Conservation (phyloP, 2,888 invertebrate genomes). For the Parelbella ahira region DNA sequence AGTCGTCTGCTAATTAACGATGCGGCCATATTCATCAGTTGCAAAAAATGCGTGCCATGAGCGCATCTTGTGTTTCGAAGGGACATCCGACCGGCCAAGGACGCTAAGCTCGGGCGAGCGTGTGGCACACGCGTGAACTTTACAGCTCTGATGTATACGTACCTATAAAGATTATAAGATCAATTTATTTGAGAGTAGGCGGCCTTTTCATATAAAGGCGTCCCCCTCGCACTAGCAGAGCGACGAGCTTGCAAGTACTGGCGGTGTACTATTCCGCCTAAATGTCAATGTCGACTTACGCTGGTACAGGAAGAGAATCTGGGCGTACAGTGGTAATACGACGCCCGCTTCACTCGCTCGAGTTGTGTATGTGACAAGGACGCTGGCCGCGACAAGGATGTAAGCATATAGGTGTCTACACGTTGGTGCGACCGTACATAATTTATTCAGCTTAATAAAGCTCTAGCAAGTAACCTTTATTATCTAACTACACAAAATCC, state of each 20-base stretch:
- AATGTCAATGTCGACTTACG: constrained; percentile 69
- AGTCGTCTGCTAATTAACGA: constrained; percentile 22
- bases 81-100: constrained; percentile 57
- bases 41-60: constrained; percentile 36
- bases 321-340: constrained; percentile 41
- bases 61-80: constrained; percentile 50
- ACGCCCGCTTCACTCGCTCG: constrained; percentile 38
- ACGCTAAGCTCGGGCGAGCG: constrained; percentile 50
- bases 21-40: constrained; percentile 25
- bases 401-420: constrained; percentile 5
- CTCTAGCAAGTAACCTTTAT: constrained; percentile 20
- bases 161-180: constrained; percentile 35
- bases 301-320: constrained; percentile 60
- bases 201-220: constrained; percentile 39
- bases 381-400: constrained; percentile 34
- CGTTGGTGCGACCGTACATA: neutral
- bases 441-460: constrained; percentile 15
- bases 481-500: constrained; percentile 9
- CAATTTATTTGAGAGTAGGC: constrained; percentile 42
- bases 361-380: constrained; percentile 47
- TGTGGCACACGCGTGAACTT: constrained; percentile 45
- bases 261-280: constrained; percentile 41
- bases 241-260: constrained; percentile 16
- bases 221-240: constrained; percentile 40
- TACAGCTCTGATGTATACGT: constrained; percentile 37